phyloP scores from a whole-genome alignment of 2,113 vertebrate genomes.

The Phasianus colchicus region DNA sequence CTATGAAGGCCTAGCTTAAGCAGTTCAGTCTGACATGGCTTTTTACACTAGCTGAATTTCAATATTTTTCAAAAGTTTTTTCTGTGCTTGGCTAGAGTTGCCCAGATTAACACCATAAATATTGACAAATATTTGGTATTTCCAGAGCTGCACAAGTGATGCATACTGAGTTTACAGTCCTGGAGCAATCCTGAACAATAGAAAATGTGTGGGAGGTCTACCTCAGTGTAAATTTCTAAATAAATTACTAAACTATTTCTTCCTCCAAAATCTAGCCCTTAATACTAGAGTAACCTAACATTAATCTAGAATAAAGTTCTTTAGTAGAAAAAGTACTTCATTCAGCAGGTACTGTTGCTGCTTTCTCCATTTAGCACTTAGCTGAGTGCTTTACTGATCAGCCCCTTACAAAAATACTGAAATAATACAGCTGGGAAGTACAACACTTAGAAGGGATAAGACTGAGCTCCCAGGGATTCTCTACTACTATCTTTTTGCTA shows the following conservation, averaged over 20 bases:
- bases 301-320: not conserved
- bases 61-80: conserved; percentile 18
- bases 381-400: not conserved
- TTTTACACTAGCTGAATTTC: not conserved
- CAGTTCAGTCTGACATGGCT: not conserved
- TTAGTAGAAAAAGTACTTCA: not conserved
- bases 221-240: not conserved
- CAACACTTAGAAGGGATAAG: not conserved
- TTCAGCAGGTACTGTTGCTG: not conserved
- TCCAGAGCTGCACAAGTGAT: conserved; percentile 35
- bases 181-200: not conserved
- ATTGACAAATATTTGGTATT: conserved; percentile 60
- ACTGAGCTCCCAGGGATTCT: not conserved
- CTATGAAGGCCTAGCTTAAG: not conserved
- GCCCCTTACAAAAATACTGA: not conserved
- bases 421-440: not conserved
- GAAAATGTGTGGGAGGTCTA: not conserved
- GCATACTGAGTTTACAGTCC: not conserved
- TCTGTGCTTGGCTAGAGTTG: not conserved
- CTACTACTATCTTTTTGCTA: not conserved
- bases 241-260: not conserved
- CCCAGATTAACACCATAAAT: conserved; percentile 50
- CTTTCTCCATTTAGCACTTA: not conserved
- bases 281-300: not conserved
- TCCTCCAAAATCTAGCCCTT: not conserved